phyloP scores from a whole-genome alignment of 2,797 vertebrate species.

The Aphelocoma californica region DNA sequence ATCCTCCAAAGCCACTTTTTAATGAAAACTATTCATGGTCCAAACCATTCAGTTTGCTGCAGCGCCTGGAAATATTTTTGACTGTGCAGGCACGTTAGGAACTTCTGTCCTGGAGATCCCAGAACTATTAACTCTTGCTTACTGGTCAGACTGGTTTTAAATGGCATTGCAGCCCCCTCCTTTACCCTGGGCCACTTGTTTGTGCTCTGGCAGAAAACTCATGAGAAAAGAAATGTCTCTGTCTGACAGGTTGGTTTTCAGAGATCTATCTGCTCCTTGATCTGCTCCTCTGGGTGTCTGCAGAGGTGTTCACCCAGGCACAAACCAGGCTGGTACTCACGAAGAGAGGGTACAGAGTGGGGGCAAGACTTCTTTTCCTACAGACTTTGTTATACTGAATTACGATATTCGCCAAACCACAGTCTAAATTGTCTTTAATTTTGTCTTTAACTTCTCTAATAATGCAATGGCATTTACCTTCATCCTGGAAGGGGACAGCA shows the following conservation, averaged over 20 bases:
- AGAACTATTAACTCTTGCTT: neutral
- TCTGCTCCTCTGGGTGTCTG: neutral
- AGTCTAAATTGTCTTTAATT: neutral
- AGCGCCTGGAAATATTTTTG: neutral
- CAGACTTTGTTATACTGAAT: neutral
- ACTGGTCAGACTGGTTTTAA: neutral
- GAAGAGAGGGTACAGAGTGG: neutral
- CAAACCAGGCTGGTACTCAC: neutral
- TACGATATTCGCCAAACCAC: neutral
- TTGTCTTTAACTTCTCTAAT: neutral
- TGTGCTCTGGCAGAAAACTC: neutral
- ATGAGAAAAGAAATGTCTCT: neutral
- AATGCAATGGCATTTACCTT: neutral
- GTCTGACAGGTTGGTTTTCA: neutral
- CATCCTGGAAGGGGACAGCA: neutral
- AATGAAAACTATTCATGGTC: neutral
- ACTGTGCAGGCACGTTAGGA: neutral
- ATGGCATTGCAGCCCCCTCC: neutral
- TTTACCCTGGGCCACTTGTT: neutral
- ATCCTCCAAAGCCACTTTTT: neutral
- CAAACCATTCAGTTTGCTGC: neutral
- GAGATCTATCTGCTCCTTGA: neutral
- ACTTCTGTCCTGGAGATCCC: neutral
- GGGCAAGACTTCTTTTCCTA: neutral
- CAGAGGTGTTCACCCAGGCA: neutral